Base-by-base conservation (phyloP, 2,113 vertebrate species). In the Eidolon helvum region DNA sequence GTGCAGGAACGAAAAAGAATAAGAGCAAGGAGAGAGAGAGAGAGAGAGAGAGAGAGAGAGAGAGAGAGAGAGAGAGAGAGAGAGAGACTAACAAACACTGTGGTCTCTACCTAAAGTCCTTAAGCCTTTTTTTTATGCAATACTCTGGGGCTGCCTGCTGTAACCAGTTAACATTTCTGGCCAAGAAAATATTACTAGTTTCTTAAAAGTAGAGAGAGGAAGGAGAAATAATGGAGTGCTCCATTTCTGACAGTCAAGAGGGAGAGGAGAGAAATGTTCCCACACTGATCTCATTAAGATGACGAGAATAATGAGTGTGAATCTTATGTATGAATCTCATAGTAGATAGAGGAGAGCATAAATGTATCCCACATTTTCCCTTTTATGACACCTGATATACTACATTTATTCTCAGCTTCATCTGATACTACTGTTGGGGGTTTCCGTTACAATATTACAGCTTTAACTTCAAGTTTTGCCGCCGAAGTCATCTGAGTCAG, bases 271-370 rank as follows among this genome's bases (percentile, higher is more conserved):
- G 94, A 95, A 90, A 94, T 83, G 63, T 96, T 80, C 93, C 91
- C 38, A 84, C 90, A 90, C 82, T 90, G 94, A 96, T 98, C 97
- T 98, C 92, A 98, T 97, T 97, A 97, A 90, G 96, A 83, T 35
- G 57, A 97, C 10, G 96, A 95, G 65, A 95, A 94, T 77, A 97
- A 83, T 90, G 90, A 97, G 95, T 80, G 82, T 94, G 82, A 94
- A 89, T 97, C 92, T 94, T 89, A 79, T 66, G 48, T 66, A 85
- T 63, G 90, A 82, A 97, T 93, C 97, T 96, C 79, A 12, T 2
- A 87, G 95, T 28, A 92, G 71, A 91, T 35, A 96, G 87, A 97
- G 61, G 94, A 97, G 57, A 95, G 88, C 55, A 95, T 66, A 95
- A 83, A 91, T 65, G 77, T 71, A 95, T 24, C 11, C 22, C 2